Conservation (phyloP, 2,113 vertebrate genomes). For the Eubucco bourcierii region DNA sequence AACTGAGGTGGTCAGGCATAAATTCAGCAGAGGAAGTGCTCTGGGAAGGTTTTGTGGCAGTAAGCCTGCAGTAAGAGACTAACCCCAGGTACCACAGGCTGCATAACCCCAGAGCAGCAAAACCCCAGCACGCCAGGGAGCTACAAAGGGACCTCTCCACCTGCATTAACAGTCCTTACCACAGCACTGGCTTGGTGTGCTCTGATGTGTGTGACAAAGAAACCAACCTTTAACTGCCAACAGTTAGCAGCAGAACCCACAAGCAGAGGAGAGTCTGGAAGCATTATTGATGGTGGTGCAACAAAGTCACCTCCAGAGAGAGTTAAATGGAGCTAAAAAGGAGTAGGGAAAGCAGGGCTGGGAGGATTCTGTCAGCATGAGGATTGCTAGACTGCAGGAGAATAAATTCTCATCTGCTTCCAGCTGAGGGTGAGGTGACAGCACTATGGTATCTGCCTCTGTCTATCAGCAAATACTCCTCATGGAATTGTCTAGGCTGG, state of each 20-base stretch:
- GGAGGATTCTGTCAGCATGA: background rate
- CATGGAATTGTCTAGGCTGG: no score
- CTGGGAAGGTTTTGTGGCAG: background rate
- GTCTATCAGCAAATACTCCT: background rate
- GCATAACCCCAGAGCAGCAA: background rate
- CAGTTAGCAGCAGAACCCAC: background rate
- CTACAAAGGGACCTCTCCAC: background rate
- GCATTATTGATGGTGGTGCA: background rate
- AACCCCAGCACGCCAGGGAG: rapidly evolving
- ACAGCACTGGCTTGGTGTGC: background rate
- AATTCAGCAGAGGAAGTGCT: background rate
- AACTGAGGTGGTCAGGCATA: background rate
- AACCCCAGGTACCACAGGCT: background rate
- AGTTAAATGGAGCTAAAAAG: background rate
- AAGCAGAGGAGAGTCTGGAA: background rate
- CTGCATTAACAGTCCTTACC: background rate
- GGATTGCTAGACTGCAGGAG: background rate
- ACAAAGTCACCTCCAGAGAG: background rate
- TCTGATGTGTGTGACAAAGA: background rate
- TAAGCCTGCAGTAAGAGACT: background rate
- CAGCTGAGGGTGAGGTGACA: background rate
- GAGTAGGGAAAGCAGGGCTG: rapidly evolving
- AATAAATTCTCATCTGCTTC: background rate
- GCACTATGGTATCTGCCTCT: background rate
- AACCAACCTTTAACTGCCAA: background rate